Evolutionary conservation across 2,888 invertebrate species (phyloP).

Genomic region (Allophyes oxyacanthae): DNA sequence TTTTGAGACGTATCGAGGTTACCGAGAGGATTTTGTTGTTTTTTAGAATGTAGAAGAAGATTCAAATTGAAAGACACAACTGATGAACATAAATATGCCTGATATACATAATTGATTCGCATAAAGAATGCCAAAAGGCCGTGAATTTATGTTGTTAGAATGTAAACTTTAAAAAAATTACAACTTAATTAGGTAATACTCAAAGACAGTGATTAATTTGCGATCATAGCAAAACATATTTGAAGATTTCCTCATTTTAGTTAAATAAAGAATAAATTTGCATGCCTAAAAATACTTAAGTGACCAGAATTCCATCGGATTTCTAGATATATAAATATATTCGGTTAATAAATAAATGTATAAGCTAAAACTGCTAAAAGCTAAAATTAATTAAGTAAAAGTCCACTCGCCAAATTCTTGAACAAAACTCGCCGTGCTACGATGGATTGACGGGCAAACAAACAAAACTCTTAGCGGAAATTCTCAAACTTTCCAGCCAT

Average conservation of each 20-base stretch:
- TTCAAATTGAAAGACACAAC: not conserved
- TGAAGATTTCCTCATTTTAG: constrained; percentile 1
- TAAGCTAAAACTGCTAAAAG: constrained; percentile 37
- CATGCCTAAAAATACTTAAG: not conserved
- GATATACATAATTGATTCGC: no score
- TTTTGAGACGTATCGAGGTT: constrained; percentile 50
- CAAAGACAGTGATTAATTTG: constrained; percentile 13
- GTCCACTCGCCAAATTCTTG: constrained; percentile 57
- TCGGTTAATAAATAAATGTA: constrained; percentile 29
- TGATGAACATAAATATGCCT: no score
- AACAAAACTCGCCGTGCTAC: constrained; percentile 50
- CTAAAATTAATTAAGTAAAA: constrained; percentile 58
- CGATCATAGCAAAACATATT: constrained; percentile 2
- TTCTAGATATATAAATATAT: constrained; percentile 19
- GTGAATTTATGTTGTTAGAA: no score
- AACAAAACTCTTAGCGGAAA: constrained; percentile 68
- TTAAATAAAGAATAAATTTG: not conserved
- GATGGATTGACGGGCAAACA: constrained; percentile 63
- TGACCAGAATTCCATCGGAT: constrained; percentile 7
- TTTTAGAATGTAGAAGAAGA: not conserved
- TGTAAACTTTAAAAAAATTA: not conserved
- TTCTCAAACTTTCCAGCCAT: constrained; percentile 64
- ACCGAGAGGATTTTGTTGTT: constrained; percentile 10
- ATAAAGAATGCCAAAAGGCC: no score
- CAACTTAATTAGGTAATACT: constrained; percentile 5